These are phyloP conservation scores for Formica aserva DNA, from an alignment of 2,888 invertebrate species.

Conservation along the genomic window DNA sequence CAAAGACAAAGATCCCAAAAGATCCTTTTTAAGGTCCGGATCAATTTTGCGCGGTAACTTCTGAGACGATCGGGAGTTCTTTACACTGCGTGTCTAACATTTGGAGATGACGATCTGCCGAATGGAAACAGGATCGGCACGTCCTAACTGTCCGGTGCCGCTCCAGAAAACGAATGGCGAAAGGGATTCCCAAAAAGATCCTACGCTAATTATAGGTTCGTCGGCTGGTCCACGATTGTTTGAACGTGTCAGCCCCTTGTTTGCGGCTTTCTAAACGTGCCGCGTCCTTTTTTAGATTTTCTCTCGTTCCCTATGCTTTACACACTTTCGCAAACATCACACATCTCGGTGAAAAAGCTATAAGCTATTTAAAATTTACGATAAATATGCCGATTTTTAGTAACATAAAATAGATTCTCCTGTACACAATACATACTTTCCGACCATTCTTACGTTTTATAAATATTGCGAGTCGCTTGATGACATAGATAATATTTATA, in stretches of 20 bases:
- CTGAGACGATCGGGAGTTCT: conserved; percentile 67
- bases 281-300: conserved; percentile 55
- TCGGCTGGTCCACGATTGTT: conserved; percentile 78
- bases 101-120: conserved; percentile 73
- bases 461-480: not conserved
- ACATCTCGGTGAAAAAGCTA: conserved; percentile 26
- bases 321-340: conserved; percentile 41
- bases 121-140: conserved; percentile 60
- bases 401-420: not conserved
- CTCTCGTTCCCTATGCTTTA: conserved; percentile 18
- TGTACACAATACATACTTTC: not conserved
- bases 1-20: conserved; percentile 30
- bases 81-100: conserved; percentile 65
- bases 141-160: conserved; percentile 60
- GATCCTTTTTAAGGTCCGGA: conserved; percentile 27
- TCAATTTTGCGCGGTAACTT: conserved; percentile 79
- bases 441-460: not conserved
- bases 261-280: conserved; percentile 81
- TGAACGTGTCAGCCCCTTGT: conserved; percentile 82
- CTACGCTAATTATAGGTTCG: conserved; percentile 82
- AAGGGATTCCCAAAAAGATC: conserved; percentile 74
- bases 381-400: not conserved
- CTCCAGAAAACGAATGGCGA: conserved; percentile 74
- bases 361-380: not conserved
- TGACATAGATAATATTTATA: conserved; percentile 18